Evolutionary conservation across 2,797 vertebrate genomes (phyloP), one percentile per base, ranked within the genome.

Genomic region (Tolypeutes matacus): DNA sequence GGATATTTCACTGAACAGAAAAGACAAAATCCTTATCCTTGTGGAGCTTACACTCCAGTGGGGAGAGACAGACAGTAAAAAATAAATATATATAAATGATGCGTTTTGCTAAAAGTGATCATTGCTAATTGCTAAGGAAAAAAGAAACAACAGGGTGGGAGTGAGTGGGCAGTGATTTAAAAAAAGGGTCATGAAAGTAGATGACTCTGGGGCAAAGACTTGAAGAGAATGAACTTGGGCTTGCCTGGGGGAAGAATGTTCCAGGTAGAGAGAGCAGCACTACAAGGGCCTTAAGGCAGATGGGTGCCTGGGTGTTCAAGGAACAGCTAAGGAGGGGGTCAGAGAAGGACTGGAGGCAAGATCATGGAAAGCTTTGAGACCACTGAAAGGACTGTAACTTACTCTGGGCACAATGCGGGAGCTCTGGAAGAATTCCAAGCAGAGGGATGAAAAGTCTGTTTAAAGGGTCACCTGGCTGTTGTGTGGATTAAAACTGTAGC

Each of bases 31-130:
- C 21, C 8, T 1, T 65, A 11, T 18, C 29, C 86, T 53, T 56
- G 18, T 78, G 56, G 75, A 46, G 27, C 10, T 93, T 91, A 75
- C 7, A 75, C 87, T 78, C 49, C 53, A 85, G 0, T 70, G 46
- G 31, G 18, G n/a, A 75, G 90, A 70, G 42, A 85, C 15, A 67
- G 42, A 85, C 23, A 65, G n/a, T 58, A 31, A 90, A 94, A 67
- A 58, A 51, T 49, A 64, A n/a, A 91, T 3, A 67, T 31, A 56
- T 29, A 7, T 72, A 72, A 72, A 8, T 70, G 36, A 70, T 13
- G 39, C 5, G 27, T 31, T 94, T 95, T 91, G 53, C 53, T 92
- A 46, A 88, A 81, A 89, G 49, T 80, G 89, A 56, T 60, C 51
- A 39, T 39, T 39, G 39, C 39, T 39, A 39, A 86, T 80, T 89